Conservation (phyloP, 2,113 vertebrate genomes). For the Cryptotis parvus region DNA sequence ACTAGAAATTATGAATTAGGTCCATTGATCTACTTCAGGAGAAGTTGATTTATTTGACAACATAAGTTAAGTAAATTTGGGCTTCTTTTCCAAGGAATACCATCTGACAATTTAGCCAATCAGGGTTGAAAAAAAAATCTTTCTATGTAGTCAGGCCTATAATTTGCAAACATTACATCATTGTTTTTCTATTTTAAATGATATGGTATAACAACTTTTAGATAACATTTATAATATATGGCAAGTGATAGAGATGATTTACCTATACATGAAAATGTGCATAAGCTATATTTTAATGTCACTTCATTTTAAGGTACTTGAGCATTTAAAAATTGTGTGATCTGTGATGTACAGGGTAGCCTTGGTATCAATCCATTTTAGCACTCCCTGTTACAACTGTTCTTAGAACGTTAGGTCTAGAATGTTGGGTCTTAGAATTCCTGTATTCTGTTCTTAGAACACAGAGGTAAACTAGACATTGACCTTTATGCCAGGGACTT, state of each 20-base stretch:
- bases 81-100: not conserved
- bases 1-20: not conserved
- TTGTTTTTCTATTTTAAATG: not conserved
- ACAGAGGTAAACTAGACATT: not conserved
- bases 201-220: not conserved
- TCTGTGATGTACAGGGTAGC: not conserved
- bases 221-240: not conserved
- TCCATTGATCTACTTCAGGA: not conserved
- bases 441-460: constrained; percentile 14
- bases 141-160: not conserved
- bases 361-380: not conserved
- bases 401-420: too few species aligned
- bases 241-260: not conserved
- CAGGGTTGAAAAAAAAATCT: not conserved
- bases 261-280: not conserved
- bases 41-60: not conserved
- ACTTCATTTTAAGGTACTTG: not conserved
- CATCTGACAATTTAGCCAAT: not conserved
- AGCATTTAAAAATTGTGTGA: not conserved
- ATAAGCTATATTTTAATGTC: not conserved
- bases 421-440: not conserved
- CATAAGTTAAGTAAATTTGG: not conserved
- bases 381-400: not conserved
- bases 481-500: not conserved
- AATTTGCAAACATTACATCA: not conserved